Evolutionary conservation across 2,113 vertebrate species (phyloP), one percentile per base, ranked within the genome.

Genomic region (Macquaria australasica): DNA sequence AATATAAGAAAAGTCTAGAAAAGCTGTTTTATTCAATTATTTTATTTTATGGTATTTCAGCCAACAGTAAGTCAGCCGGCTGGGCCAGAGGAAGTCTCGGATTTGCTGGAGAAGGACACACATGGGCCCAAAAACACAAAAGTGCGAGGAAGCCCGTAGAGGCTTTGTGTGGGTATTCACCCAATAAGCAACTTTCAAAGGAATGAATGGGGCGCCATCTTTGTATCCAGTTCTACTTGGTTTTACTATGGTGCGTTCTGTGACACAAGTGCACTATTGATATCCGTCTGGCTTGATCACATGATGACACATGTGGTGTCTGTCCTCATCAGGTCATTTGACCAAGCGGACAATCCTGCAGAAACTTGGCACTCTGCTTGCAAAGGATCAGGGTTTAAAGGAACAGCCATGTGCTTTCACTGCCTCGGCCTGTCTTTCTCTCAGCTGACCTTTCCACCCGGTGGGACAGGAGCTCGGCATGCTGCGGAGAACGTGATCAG

Each of bases 401-500:
- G 31, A 81, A 16, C n/a, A 48, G 45, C 73, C 58, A 84, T 76
- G 53, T 67, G 69, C 53, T 45, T 68, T 87, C 67, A 60, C 12
- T 58, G 10, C 58, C 55, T 77, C 75, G 1, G 28, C 45, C 28
- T 82, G 45, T 18, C 62, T 62, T 10, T 79, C 20, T 80, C 60
- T 51, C 73, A 9, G 77, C 69, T 73, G 79, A 82, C 81, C 66
- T 83, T 56, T 81, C 72, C 81, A 28, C 55, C 62, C 66, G 5
- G 11, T n/a, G 68, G 70, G 58, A 71, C 43, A 5, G 83, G 45
- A 56, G 73, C 63, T 69, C 37, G 8, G 76, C 89, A 81, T 73
- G 85, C 89, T 66, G 81, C 62, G 2, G 20, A 62, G 56, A 90
- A 90, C 81, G 87, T 84, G 88, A 90, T 16, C 45, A 4, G 37